Evolutionary conservation across 2,888 invertebrate species (phyloP), one percentile per base, ranked within the genome.

Genomic region (Embidobia sp.): DNA sequence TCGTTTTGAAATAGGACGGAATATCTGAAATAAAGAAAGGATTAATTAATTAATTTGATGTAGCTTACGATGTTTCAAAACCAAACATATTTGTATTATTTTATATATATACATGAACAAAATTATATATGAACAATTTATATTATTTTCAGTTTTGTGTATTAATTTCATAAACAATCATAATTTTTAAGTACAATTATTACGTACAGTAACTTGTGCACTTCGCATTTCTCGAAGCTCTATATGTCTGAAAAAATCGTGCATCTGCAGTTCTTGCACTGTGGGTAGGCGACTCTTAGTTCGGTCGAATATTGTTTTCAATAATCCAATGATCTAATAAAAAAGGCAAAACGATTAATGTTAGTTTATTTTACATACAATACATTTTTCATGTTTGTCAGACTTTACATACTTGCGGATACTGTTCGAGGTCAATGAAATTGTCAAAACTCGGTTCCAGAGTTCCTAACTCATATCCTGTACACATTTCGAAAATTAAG

Each of bases 401-500:
- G 22, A 22, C 6, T 27, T 13, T 18, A 11, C 88, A 90, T 87
- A 95, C 95, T 90, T 95, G 94, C 53, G 96, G 94, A 89, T 93
- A 93, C 84, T 92, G 91, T 83, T 93, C 92, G 81, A 95, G 90
- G 88, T 94, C 93, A 88, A 93, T 87, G 87, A 95, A 90, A 85
- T 97, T 93, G 78, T 93, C 93, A 3, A 94, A 92, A 80, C 94
- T 92, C 49, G 95, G 95, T 85, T 93, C 92, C 55, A 96, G 93
- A 33, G 94, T 91, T 81, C 94, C 93, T 79, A 97, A 90, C 85
- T 96, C 95, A 81, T 94, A 93, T 29, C 96, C 97, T 11, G 96
- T 94, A 83, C 96, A 94, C 97, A 97, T 97, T 91, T 97, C 97
- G 89, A 95, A 97, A 64, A 98, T 91, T 84, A 97, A 92, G 88